Evolutionary conservation across 2,113 vertebrate species (phyloP), one percentile per base, ranked within the genome.

Genomic region (Copsychus sechellarum): DNA sequence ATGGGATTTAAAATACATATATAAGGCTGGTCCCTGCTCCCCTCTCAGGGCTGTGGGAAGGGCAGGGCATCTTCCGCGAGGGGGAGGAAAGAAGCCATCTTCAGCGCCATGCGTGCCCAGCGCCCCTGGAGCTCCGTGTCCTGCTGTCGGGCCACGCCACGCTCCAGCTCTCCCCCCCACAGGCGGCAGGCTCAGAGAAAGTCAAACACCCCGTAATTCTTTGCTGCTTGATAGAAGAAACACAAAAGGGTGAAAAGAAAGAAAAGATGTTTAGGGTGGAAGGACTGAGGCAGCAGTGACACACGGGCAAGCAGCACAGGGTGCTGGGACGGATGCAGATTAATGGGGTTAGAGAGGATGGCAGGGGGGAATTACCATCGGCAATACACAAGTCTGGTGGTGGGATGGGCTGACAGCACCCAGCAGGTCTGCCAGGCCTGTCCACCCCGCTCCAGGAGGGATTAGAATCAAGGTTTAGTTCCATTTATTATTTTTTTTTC

Each of bases 141-240:
- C 96, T 97, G 94, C 94, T 95, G 94, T 92, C 86, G 89, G 94
- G 92, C 95, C 96, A 92, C 60, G 54, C 89, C 89, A 88, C 0
- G 92, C 96, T 94, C 93, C 93, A 86, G 97, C 90, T 95, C 94
- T 97, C 97, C 96, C 96, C 96, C 91, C 98, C 97, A 94, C 3
- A 16, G 92, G 97, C 82, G 81, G 97, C 95, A 97, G 95, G 96
- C 94, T 98, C 98, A 98, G 96, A 98, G 98, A 98, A 98, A 98
- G 98, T 98, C 98, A 98, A 98, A 98, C 91, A 98, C 98, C 98
- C 98, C 98, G 97, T 98, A 98, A 98, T 97, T 98, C 98, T 98
- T 98, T 97, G 98, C 98, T 98, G 98, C 98, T 98, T 97, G 97
- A 98, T 67, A 97, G 96, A 94, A 97, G 96, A 97, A 96, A 98